Base-by-base conservation (phyloP, 1,140 invertebrate genomes). In the Euura lappo region DNA sequence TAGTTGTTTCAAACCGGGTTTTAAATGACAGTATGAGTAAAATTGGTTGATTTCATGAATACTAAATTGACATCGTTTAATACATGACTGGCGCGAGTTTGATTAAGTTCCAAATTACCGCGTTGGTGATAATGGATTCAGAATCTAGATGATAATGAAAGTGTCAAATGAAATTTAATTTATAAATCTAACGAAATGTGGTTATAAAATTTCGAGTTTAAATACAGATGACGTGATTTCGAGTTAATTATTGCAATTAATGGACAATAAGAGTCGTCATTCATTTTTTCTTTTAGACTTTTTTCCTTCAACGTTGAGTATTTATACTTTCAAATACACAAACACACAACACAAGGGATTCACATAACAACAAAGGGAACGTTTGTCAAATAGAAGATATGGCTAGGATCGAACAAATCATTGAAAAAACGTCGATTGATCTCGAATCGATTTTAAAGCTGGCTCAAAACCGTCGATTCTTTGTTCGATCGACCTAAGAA, bases 321-420 rank as follows among this genome's bases (percentile, higher is more conserved):
- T 87, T 86, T 86, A 87, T 87, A 87, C 86, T 87, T 87, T 86
- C 85, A 86, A 85, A 80, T 86, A 80, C 84, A 85, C 82, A 83
- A 74, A 83, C 83, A 87, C 81, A 87, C 84, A 86, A 85, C 83
- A 85, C 81, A 79, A 73, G 28, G 84, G 82, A 82, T 76, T 80
- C 78, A 86, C 85, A 86, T 84, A 81, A 83, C 81, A 86, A 82
- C 79, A 79, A 84, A 74, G 79, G 77, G 51, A 60, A n/a, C 3
- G 10, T 60, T 28, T 28, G 28, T 28, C 28, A 28, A 28, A 28
- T 28, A 0, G 28, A 28, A 28, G 28, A 28, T 28, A 28, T 1
- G 28, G 28, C 28, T 28, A 28, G 28, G 28, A 28, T 28, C 28
- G 28, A 28, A 28, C 1, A 28, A 28, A 28, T 28, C 28, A 28